A percentile compares a stretch with the other conserved stretches of the same genome.
phyloP scores from a whole-genome alignment of 1,140 invertebrate species.

The Adoxophyes honmai region DNA sequence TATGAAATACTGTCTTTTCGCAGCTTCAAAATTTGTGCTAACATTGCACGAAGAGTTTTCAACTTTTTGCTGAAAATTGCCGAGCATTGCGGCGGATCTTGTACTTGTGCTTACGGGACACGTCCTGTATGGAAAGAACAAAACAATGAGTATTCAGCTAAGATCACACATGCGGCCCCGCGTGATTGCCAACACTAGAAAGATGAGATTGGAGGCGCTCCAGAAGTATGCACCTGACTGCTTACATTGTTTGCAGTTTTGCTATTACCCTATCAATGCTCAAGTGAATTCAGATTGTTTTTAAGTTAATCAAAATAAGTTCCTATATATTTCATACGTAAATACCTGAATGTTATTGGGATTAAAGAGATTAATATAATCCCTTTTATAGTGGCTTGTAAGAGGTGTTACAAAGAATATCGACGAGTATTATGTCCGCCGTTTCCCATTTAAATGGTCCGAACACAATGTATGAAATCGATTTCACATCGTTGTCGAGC shows the following conservation, averaged over 20 bases:
- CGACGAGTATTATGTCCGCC: too few relatives aligned
- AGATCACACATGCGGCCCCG: constrained; percentile 64
- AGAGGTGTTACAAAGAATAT: too few relatives aligned
- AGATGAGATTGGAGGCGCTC: constrained; percentile 55
- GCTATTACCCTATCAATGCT: background rate
- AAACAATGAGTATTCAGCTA: constrained; percentile 57
- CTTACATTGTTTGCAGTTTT: constrained; percentile 13
- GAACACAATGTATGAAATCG: background rate
- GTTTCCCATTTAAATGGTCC: too few relatives aligned
- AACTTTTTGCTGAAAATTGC: background rate
- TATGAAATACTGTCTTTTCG: constrained; percentile 26
- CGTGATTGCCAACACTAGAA: constrained; percentile 46
- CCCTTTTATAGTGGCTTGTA: too few relatives aligned
- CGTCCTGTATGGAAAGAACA: constrained; percentile 48
- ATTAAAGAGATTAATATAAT: too few relatives aligned
- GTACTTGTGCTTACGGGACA: constrained; percentile 60
- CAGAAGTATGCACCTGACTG: constrained; percentile 41
- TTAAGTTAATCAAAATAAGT: too few relatives aligned
- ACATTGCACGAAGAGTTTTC: background rate
- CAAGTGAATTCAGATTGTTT: too few relatives aligned
- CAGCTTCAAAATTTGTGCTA: background rate
- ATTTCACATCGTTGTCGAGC: background rate
- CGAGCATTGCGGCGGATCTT: constrained; percentile 23
- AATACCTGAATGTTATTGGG: too few relatives aligned
- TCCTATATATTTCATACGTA: too few relatives aligned